Conservation (phyloP, 2,888 invertebrate genomes). For the Cyrtodaria siliqua region DNA sequence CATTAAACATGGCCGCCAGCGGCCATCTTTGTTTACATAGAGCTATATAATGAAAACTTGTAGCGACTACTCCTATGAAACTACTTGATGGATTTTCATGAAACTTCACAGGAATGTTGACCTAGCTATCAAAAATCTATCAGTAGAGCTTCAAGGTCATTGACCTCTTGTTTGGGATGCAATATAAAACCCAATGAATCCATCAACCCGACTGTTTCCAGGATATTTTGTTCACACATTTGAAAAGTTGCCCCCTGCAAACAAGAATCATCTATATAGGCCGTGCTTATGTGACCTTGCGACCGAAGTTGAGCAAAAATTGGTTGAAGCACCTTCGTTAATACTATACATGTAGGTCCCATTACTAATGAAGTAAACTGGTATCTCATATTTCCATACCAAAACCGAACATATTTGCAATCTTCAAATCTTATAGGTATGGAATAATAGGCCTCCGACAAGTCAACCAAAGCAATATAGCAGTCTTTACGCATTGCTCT, state of each 20-base stretch:
- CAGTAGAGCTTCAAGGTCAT: too few relatives aligned
- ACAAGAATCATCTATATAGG: slow-evolving; percentile 38
- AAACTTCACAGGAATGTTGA: too few relatives aligned
- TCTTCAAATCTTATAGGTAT: slow-evolving; percentile 8
- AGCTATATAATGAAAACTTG: too few relatives aligned
- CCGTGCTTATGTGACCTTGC: slow-evolving; percentile 15
- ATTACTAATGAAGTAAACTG: slow-evolving; percentile 21
- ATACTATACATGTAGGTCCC: slow-evolving; percentile 16
- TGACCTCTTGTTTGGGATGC: too few relatives aligned
- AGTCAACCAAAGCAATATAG: slow-evolving; percentile 29
- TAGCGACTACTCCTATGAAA: too few relatives aligned
- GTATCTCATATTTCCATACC: slow-evolving; percentile 12
- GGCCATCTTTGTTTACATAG: too few relatives aligned
- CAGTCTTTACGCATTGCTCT: slow-evolving; percentile 12
- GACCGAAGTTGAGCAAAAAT: slow-evolving; percentile 14
- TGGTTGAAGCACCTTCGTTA: slow-evolving; percentile 33
- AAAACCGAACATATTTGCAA: slow-evolving; percentile 33
- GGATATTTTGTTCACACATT: slow-evolving; percentile 21
- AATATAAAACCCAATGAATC: slow-evolving; percentile 50
- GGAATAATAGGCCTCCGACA: slow-evolving; percentile 26
- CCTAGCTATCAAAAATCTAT: too few relatives aligned
- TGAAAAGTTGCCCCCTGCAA: slow-evolving; percentile 27
- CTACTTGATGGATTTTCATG: too few relatives aligned
- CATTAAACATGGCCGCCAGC: too few relatives aligned
- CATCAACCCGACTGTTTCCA: slow-evolving; percentile 23